Evolutionary conservation across 2,888 invertebrate genomes (phyloP), one percentile per base, ranked within the genome.

Genomic region (Lithosia quadra): DNA sequence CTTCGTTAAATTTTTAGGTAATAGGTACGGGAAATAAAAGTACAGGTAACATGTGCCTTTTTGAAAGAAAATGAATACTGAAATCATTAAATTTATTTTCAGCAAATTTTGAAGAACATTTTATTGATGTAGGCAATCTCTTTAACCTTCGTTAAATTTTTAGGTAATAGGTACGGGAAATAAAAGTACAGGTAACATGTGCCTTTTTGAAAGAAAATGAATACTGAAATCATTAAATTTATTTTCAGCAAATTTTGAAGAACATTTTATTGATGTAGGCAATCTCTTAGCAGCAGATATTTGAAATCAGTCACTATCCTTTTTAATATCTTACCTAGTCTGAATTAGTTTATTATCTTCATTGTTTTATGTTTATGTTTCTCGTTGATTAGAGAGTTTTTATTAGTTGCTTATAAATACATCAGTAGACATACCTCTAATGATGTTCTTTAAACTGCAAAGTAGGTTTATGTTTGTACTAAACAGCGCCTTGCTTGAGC

Each of bases 131-230:
- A 43, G n/a, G n/a, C n/a, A n/a, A 43, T 18, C 5, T 43, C 43
- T 18, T 7, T n/a, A n/a, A n/a, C n/a, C n/a, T n/a, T n/a, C n/a
- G n/a, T n/a, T n/a, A n/a, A n/a, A n/a, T n/a, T n/a, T n/a, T n/a
- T n/a, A n/a, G n/a, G n/a, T n/a, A n/a, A n/a, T n/a, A n/a, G n/a
- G n/a, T n/a, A n/a, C n/a, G n/a, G n/a, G n/a, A n/a, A n/a, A n/a
- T n/a, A n/a, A n/a, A n/a, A n/a, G n/a, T n/a, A n/a, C n/a, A n/a
- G n/a, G n/a, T n/a, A n/a, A n/a, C n/a, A 1, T n/a, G 8, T 43
- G n/a, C 49, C 8, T 49, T 49, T 49, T 49, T 49, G 49, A 49
- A 49, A 49, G 43, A 49, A 49, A 49, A 49, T 49, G 49, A 49
- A 49, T 1, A 49, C 9, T 43, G 18, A 49, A 49, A 49, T n/a